Evolutionary conservation across 2,113 vertebrate genomes (phyloP), one percentile per base, ranked within the genome.

Genomic region (Mixornis gularis): DNA sequence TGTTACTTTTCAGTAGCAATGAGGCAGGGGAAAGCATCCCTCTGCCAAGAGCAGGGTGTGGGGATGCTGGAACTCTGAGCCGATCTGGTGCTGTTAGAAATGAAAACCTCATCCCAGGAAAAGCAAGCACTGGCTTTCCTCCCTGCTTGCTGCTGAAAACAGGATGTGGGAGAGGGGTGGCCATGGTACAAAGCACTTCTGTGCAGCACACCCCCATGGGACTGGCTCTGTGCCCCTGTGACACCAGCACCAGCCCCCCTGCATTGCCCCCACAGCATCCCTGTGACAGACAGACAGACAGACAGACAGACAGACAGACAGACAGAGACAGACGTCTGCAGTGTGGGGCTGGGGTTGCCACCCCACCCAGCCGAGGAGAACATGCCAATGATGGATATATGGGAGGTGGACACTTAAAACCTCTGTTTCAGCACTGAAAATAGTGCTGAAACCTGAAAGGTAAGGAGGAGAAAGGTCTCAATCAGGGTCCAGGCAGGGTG

Each of bases 1-100:
- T 21, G 20, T 24, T 65, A 32, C 25, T 41, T 81, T 66, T 21
- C 5, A 15, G 52, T 29, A 77, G 55, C 69, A 51, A 17, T 3
- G 56, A 48, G 40, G 64, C 6, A 4, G 55, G 26, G 34, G 22
- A 44, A 46, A 44, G 24, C 36, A 13, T 68, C 68, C 21, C 48
- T 36, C 40, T 58, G 48, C 48, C 44, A n/a, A 16, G 25, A 78
- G 44, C 0, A 0, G 27, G 26, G 8, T 0, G 3, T 4, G 4
- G 59, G 41, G 38, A 22, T 29, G 26, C 69, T 17, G 3, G 6
- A 51, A 38, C 44, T 40, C 29, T 0, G 1, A 48, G 12, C 3
- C 0, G 6, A 20, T 51, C 14, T 64, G 38, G 36, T 44, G 34
- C 38, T 26, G 15, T 6, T 1, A 10, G 43, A 14, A 21, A 18